Conservation (phyloP, 2,797 vertebrate species). For the Melanotaenia boesemani region DNA sequence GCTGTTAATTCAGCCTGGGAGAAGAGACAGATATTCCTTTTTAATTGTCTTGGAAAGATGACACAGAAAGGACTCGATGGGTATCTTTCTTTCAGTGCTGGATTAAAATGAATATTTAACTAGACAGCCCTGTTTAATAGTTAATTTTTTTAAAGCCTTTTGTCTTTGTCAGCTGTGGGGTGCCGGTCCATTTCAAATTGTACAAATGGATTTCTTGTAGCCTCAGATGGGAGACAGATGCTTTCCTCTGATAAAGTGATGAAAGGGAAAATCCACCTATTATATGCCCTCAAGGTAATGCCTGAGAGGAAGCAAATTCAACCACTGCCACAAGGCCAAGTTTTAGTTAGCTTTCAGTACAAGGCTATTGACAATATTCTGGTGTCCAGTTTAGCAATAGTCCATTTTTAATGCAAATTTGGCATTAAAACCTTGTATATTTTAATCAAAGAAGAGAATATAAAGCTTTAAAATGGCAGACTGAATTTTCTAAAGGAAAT, state of each 20-base stretch:
- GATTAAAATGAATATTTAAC: constrained; percentile 86
- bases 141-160: constrained; percentile 80
- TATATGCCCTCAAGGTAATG: constrained; percentile 46
- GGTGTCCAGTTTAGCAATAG: neutral
- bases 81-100: constrained; percentile 57
- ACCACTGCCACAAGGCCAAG: constrained; percentile 37
- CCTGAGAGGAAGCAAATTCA: constrained; percentile 32
- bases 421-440: neutral
- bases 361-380: constrained; percentile 14
- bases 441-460: constrained; percentile 1
- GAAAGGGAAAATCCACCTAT: constrained; percentile 65
- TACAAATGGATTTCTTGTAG: constrained; percentile 63
- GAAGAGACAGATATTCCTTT: constrained; percentile 59
- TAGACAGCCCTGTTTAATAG: constrained; percentile 80
- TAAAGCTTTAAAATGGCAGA: constrained; percentile 10
- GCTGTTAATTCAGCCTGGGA: constrained; percentile 60
- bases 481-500: constrained; percentile 3
- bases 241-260: constrained; percentile 69
- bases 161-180: constrained; percentile 68
- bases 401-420: neutral
- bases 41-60: constrained; percentile 71
- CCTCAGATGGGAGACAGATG: constrained; percentile 69
- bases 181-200: constrained; percentile 71
- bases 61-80: constrained; percentile 50
- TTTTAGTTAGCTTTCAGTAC: constrained; percentile 11